Conservation (phyloP, 2,888 invertebrate genomes). For the Acanthosepion pharaonis region DNA sequence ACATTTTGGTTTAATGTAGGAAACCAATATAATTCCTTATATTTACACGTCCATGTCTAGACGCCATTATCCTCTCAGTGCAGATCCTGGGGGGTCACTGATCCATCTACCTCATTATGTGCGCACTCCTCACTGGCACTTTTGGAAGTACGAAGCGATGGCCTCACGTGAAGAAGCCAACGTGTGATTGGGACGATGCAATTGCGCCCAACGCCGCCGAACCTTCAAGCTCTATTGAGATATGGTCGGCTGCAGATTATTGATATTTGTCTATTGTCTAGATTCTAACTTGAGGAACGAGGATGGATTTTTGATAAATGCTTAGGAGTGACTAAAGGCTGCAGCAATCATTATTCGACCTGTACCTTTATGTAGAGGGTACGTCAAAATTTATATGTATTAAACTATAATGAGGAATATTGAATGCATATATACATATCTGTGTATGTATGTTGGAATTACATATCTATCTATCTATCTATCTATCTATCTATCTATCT, state of each 20-base stretch:
- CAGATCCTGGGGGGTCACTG: neutral
- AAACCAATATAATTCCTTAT: neutral
- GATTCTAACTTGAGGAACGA: neutral
- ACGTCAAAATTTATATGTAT: neutral
- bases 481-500: no score
- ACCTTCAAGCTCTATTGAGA: neutral
- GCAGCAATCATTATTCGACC: neutral
- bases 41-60: neutral
- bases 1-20: neutral
- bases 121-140: neutral
- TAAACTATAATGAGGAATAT: neutral
- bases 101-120: neutral
- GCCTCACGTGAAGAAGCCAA: neutral
- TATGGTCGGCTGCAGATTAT: neutral
- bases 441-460: no score
- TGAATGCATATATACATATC: neutral
- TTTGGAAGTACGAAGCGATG: neutral
- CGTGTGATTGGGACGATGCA: neutral
- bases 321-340: neutral
- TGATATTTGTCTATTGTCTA: neutral
- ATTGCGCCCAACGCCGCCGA: neutral
- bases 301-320: neutral
- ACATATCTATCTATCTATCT: no score
- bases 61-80: neutral
- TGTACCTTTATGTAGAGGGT: neutral